Evolutionary conservation across 37 sponge, comb jelly and placozoan species (phyloP), one percentile per base, ranked within the genome.

Genomic region (Oscarella lobularis): DNA sequence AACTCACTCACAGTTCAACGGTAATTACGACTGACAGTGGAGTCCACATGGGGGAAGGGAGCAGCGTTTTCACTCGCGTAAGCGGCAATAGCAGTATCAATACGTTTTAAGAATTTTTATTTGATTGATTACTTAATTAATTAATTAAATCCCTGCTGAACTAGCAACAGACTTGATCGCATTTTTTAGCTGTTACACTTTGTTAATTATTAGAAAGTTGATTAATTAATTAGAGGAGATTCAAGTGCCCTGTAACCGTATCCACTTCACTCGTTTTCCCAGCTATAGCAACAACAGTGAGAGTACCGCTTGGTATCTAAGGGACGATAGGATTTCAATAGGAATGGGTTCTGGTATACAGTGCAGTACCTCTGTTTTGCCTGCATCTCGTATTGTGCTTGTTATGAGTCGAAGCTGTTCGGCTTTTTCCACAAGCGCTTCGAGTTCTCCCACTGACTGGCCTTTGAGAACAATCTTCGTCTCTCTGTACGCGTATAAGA

Each of bases 231-330:
- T 38, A 2, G 71, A 80, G 71, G 39, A 74, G 73, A 9, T 72
- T 29, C 69, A 78, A 2, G 66, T 66, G 40, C 37, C 67, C 70
- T 41, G 33, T 31, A 32, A 14, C 34, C 9, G n/a, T 67, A 71
- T 32, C 38, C 41, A 72, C 67, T 36, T 33, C 37, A 30, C 38
- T 36, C 41, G 38, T 1, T 27, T 35, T 31, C 37, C 70, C 38
- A 36, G 29, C 0, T 31, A 75, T 37, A 36, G 31, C 32, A 30
- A 0, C 3, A 37, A 60, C 20, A 40, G 73, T 0, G 39, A 33
- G 38, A 33, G 36, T 2, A 38, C 73, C 39, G 54, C 80, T 36
- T 81, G 84, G 88, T 82, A 81, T 1, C 88, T 85, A 35, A 81
- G 81, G 33, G 35, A 68, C 29, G 71, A 30, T 35, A 30, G 35